phyloP scores from a whole-genome alignment of 1,140 invertebrate genomes.

The Drosophila pruinosa region DNA sequence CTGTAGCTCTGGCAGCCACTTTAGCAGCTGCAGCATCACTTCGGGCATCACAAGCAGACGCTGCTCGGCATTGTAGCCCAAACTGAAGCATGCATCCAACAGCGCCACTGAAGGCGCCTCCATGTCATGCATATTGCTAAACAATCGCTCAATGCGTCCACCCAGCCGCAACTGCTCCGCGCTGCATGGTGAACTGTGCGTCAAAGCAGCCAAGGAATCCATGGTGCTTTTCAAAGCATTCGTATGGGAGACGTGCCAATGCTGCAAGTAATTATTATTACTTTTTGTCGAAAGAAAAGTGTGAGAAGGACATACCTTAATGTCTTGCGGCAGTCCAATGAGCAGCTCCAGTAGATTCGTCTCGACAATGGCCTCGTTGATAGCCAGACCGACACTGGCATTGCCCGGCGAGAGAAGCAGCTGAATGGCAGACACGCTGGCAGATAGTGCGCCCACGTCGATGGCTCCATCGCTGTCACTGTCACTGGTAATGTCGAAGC shows the following conservation, averaged over 20 bases:
- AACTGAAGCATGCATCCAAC: slow-evolving; percentile 78
- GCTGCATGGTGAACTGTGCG: slow-evolving; percentile 43
- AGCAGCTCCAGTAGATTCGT: slow-evolving; percentile 75
- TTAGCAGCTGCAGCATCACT: slow-evolving; percentile 66
- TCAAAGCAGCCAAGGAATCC: slow-evolving; percentile 56
- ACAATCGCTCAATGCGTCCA: slow-evolving; percentile 72
- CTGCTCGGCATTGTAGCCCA: slow-evolving; percentile 81
- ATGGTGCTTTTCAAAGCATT: slow-evolving; percentile 58
- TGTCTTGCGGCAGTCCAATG: slow-evolving; percentile 57
- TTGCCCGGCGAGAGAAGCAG: slow-evolving; percentile 36
- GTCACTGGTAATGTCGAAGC: slow-evolving; percentile 72
- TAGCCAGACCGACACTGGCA: slow-evolving; percentile 2
- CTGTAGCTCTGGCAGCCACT: slow-evolving; percentile 82
- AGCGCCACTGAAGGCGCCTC: slow-evolving; percentile 69
- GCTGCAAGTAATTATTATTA: slow-evolving; percentile 23
- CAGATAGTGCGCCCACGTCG: slow-evolving; percentile 63
- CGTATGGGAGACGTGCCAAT: slow-evolving; percentile 66
- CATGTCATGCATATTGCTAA: slow-evolving; percentile 64
- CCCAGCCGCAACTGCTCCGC: slow-evolving; percentile 47
- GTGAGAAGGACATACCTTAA: slow-evolving; percentile 33
- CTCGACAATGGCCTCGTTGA: slow-evolving; percentile 63
- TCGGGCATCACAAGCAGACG: slow-evolving; percentile 67
- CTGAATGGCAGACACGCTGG: slow-evolving; percentile 60
- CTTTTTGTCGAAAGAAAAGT: no score
- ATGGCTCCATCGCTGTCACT: slow-evolving; percentile 60